Evolutionary conservation across 2,797 vertebrate genomes (phyloP).

Genomic region (Acanthis flammea): DNA sequence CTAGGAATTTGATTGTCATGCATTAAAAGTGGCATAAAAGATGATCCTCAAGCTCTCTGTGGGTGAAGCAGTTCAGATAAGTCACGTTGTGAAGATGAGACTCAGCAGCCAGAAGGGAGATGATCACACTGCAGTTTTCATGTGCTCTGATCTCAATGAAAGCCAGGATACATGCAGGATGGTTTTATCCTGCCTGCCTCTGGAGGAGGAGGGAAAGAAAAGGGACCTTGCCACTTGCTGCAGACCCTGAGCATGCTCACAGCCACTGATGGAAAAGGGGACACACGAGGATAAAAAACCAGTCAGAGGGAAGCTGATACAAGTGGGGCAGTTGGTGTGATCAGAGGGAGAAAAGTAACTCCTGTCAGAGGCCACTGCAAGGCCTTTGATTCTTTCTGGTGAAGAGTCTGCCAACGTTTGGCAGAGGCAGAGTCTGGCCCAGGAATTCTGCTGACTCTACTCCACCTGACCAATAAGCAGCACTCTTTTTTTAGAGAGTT

Average conservation of each 20-base stretch:
- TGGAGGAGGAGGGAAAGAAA: background rate
- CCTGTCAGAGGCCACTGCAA: background rate
- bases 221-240: constrained; percentile 15
- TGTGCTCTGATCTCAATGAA: constrained; percentile 10
- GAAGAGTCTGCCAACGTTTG: background rate
- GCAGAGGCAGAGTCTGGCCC: background rate
- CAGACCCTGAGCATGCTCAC: background rate
- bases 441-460: background rate
- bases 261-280: background rate
- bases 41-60: background rate
- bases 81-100: constrained; percentile 17
- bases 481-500: background rate
- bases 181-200: background rate
- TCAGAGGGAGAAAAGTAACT: constrained; percentile 8
- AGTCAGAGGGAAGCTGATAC: background rate
- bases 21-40: background rate
- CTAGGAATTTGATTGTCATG: background rate
- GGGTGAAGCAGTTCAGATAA: constrained; percentile 1
- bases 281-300: background rate
- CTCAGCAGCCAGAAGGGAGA: background rate
- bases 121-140: background rate
- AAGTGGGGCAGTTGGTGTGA: background rate
- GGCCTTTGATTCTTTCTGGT: background rate
- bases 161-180: background rate
- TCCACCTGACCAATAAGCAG: constrained; percentile 11